Evolutionary conservation across 1,140 invertebrate genomes (phyloP).

Genomic region (Magallana gigas): DNA sequence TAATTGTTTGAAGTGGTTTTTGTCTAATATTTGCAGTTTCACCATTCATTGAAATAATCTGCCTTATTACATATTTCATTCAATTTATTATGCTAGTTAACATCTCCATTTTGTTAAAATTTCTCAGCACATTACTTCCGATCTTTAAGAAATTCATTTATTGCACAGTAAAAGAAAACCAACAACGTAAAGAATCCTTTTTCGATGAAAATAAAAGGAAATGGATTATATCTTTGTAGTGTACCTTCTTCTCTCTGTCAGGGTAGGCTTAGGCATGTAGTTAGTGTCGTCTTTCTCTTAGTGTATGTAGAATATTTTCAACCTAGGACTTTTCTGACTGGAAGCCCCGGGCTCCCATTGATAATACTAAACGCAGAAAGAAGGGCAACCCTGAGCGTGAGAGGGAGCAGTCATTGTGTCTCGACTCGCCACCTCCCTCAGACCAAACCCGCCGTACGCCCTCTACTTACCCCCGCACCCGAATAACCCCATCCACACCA

Average conservation of each 20-base stretch:
- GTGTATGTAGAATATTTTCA: constrained; percentile 36
- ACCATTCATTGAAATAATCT: neutral
- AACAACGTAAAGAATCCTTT: no score
- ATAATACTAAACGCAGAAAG: constrained; percentile 71
- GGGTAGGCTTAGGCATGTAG: neutral
- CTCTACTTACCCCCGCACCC: constrained; percentile 72
- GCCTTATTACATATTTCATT: neutral
- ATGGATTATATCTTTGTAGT: no score
- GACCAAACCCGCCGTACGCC: constrained; percentile 72
- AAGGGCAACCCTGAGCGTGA: constrained; percentile 76
- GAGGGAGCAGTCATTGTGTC: constrained; percentile 73
- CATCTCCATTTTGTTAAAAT: no score
- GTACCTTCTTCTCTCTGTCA: no score
- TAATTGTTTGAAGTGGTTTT: constrained; percentile 29
- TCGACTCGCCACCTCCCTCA: constrained; percentile 72
- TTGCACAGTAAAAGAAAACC: no score
- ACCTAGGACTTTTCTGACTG: constrained; percentile 75
- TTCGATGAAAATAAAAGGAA: no score
- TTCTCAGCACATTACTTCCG: no score
- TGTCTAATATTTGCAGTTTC: neutral
- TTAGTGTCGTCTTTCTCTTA: neutral
- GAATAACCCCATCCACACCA: constrained; percentile 70
- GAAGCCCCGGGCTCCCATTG: constrained; percentile 65
- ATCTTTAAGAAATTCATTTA: no score
- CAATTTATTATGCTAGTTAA: no score